Conservation (phyloP, 2,797 vertebrate genomes). For the Coreius guichenoti region DNA sequence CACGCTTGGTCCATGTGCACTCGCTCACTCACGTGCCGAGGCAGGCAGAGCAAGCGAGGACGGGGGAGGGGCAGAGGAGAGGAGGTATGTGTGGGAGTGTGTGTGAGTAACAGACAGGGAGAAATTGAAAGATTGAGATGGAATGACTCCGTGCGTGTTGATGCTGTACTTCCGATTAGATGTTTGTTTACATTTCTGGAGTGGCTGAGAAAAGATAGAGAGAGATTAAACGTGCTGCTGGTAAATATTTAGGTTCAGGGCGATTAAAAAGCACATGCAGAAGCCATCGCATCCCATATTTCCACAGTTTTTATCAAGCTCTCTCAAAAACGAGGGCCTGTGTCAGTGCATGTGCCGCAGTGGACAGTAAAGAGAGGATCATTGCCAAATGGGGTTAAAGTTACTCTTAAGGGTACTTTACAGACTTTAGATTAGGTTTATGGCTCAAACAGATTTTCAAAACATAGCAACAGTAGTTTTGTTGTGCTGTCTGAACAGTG, state of each 20-base stretch:
- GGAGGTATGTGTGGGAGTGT: constrained; percentile 48
- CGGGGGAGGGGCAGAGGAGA: constrained; percentile 41
- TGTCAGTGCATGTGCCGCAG: constrained; percentile 7
- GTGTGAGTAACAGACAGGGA: constrained; percentile 44
- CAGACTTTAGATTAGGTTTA: constrained; percentile 11
- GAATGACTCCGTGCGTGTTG: constrained; percentile 27
- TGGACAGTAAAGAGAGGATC: constrained; percentile 16
- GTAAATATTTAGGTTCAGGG: constrained; percentile 19
- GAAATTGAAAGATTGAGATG: constrained; percentile 49
- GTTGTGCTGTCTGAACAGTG: background rate
- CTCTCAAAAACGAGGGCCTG: background rate
- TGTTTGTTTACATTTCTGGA: constrained; percentile 45
- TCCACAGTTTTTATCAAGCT: background rate
- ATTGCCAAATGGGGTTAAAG: background rate
- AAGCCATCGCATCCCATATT: background rate
- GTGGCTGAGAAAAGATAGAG: background rate
- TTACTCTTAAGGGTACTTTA: constrained; percentile 31
- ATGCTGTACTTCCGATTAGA: constrained; percentile 45
- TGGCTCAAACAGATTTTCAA: background rate
- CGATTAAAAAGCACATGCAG: constrained; percentile 17
- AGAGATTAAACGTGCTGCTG: constrained; percentile 1
- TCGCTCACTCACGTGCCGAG: constrained; percentile 79
- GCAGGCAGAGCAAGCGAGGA: constrained; percentile 73
- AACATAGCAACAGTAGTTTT: background rate
- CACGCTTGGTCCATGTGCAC: constrained; percentile 81